phyloP scores from a whole-genome alignment of 1,140 invertebrate genomes.

The Conopomorpha cramerella region DNA sequence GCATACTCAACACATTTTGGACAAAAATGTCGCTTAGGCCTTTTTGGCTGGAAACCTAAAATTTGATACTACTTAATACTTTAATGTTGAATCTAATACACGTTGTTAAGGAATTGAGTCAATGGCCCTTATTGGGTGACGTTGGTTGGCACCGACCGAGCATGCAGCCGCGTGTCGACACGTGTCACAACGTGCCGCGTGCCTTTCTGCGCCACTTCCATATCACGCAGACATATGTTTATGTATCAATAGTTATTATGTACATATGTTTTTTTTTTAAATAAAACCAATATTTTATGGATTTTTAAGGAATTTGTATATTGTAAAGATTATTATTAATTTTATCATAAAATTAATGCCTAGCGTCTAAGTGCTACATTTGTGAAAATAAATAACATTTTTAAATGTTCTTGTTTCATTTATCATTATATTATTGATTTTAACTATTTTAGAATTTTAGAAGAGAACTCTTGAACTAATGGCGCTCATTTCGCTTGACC shows the following conservation, averaged over 20 bases:
- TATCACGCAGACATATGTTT: slow-evolving; percentile 48
- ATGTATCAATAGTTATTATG: slow-evolving; percentile 51
- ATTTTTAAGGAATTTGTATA: slow-evolving; percentile 60
- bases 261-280: slow-evolving; percentile 60
- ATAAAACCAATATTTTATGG: slow-evolving; percentile 61
- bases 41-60: too few relatives aligned
- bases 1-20: too few relatives aligned
- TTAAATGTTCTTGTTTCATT: slow-evolving; percentile 11
- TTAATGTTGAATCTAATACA: slow-evolving; percentile 13
- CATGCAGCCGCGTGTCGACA: too few relatives aligned
- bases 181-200: too few relatives aligned
- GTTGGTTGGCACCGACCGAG: not conserved
- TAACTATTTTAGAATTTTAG: too few relatives aligned
- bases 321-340: slow-evolving; percentile 65
- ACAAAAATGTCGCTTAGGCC: too few relatives aligned
- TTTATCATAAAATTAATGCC: slow-evolving; percentile 62
- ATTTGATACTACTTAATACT: too few relatives aligned
- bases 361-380: slow-evolving; percentile 55
- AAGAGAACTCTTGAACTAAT: too few relatives aligned
- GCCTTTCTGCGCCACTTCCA: slow-evolving; percentile 51
- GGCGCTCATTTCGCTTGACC: too few relatives aligned
- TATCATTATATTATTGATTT: slow-evolving; percentile 1
- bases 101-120: slow-evolving; percentile 3
- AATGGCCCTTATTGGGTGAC: not conserved
- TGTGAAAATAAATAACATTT: slow-evolving; percentile 62